Conservation (phyloP, 2,888 invertebrate genomes). For the Diaphora mendica region DNA sequence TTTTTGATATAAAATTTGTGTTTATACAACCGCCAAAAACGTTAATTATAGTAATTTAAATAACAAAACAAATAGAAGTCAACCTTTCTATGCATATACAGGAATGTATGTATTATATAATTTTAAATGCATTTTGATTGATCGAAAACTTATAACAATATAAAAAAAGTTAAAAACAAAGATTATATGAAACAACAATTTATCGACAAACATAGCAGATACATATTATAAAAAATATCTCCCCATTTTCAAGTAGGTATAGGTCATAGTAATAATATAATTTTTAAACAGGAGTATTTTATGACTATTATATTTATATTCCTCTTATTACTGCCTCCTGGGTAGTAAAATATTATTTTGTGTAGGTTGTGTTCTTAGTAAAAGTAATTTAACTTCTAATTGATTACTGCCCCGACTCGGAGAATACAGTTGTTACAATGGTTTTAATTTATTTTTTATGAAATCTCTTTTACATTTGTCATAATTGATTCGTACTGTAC, state of each 20-base stretch:
- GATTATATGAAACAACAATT: too few species aligned
- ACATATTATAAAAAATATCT: not conserved
- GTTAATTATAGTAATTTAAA: too few species aligned
- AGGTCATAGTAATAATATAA: not conserved
- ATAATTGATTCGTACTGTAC: too few species aligned
- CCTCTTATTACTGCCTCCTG: not conserved
- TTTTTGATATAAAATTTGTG: too few species aligned
- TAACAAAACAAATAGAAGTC: too few species aligned
- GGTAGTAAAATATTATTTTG: not conserved
- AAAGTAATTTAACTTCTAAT: not conserved
- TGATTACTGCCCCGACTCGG: not conserved
- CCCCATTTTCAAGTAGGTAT: not conserved
- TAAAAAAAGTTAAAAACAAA: too few species aligned
- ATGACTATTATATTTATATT: not conserved
- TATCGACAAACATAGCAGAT: not conserved
- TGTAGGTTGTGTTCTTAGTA: not conserved
- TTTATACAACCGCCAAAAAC: too few species aligned
- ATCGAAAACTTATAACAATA: too few species aligned
- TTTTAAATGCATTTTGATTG: too few species aligned
- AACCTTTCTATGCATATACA: too few species aligned
- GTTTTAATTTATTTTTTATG: not conserved
- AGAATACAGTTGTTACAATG: not conserved
- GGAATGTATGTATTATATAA: too few species aligned
- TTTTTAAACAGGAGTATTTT: not conserved
- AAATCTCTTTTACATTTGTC: not conserved